Conservation (phyloP, 2,797 vertebrate genomes). For the Nyctalus aviator region DNA sequence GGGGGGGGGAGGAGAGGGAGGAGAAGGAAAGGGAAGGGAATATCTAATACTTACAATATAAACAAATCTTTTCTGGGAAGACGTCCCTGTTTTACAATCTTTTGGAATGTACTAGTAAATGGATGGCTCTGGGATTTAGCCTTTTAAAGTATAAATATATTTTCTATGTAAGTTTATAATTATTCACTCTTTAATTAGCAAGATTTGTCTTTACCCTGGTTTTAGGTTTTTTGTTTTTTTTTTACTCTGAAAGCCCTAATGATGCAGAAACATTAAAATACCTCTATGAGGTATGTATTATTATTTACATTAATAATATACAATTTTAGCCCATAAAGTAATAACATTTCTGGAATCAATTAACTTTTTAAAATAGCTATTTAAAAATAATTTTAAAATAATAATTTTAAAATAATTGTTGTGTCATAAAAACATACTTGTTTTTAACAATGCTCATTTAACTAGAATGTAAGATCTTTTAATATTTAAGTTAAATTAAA, state of each 20-base stretch:
- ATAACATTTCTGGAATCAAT: background rate
- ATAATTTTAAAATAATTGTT: background rate
- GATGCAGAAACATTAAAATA: background rate
- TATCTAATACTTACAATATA: background rate
- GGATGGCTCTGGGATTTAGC: background rate
- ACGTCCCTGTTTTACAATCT: background rate
- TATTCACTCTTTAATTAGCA: constrained; percentile 7
- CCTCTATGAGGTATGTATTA: background rate
- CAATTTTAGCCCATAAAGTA: background rate
- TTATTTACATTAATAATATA: background rate
- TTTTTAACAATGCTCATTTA: background rate
- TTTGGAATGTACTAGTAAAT: background rate
- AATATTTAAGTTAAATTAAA: background rate
- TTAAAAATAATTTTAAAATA: background rate
- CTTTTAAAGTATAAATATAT: background rate
- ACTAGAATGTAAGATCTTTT: background rate
- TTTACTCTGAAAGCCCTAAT: background rate
- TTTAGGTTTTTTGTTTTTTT: background rate
- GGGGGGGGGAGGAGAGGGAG: background rate
- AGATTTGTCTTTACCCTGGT: background rate
- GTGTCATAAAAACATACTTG: background rate
- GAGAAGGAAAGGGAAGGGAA: too few species aligned
- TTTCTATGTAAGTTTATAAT: background rate
- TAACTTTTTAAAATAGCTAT: background rate
- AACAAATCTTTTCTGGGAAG: background rate